Evolutionary conservation across 2,888 invertebrate species (phyloP).

Genomic region (Tillus elongatus): DNA sequence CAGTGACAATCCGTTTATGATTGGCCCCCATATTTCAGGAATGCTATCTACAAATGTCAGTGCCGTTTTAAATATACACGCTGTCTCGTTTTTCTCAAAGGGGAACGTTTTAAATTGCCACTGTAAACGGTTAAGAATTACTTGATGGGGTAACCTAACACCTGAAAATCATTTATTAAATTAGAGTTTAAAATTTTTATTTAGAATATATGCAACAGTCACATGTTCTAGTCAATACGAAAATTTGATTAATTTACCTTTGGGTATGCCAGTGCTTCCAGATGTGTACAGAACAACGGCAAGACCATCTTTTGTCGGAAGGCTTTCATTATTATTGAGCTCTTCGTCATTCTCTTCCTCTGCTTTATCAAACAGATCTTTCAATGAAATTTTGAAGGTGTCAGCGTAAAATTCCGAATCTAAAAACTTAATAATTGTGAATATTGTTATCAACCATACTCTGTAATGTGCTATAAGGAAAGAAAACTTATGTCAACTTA

Average conservation of each 20-base stretch:
- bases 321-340: conserved; percentile 22
- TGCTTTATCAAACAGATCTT: conserved; percentile 45
- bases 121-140: conserved; percentile 70
- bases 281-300: conserved; percentile 77
- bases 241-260: conserved; percentile 50
- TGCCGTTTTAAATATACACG: conserved; percentile 82
- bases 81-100: conserved; percentile 54
- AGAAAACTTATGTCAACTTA: too few relatives aligned
- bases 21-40: conserved; percentile 78
- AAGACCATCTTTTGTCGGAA: conserved; percentile 45
- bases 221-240: too few relatives aligned
- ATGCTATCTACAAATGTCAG: conserved; percentile 87
- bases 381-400: conserved; percentile 38
- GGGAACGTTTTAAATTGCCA: conserved; percentile 86
- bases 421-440: too few relatives aligned
- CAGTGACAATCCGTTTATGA: conserved; percentile 62
- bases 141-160: conserved; percentile 68
- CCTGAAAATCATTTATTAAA: conserved; percentile 43
- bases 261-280: conserved; percentile 82
- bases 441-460: too few relatives aligned
- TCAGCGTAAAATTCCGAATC: conserved; percentile 30
- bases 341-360: conserved; percentile 33
- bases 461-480: too few relatives aligned
- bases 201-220: too few relatives aligned
- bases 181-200: too few relatives aligned